Evolutionary conservation across 2,888 invertebrate genomes (phyloP).

Genomic region (Caenorhabditis becei): DNA sequence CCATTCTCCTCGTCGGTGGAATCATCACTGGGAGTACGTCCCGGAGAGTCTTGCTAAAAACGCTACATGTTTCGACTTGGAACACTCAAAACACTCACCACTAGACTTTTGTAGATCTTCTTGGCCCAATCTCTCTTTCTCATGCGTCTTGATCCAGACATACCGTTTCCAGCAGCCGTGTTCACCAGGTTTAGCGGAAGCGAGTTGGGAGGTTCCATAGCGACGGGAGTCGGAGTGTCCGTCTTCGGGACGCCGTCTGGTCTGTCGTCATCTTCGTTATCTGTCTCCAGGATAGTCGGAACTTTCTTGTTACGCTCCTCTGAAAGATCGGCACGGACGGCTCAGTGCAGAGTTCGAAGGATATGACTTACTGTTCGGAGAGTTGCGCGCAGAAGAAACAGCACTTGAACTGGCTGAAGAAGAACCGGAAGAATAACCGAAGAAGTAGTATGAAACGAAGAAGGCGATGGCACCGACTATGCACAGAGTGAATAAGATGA

Average conservation of each 20-base stretch:
- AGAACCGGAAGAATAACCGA: conserved; percentile 50
- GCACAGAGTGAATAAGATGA: conserved; percentile 59
- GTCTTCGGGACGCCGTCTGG: conserved; percentile 5
- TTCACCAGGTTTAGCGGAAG: conserved; percentile 27
- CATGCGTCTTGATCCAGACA: conserved; percentile 60
- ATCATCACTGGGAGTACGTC: conserved; percentile 62
- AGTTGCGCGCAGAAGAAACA: conserved; percentile 28
- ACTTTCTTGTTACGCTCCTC: conserved; percentile 62
- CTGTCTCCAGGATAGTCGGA: conserved; percentile 66
- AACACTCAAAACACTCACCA: conserved; percentile 54
- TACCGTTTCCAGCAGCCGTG: conserved; percentile 18
- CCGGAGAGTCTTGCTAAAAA: conserved; percentile 57
- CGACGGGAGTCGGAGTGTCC: conserved; percentile 23
- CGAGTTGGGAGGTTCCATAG: conserved; percentile 31
- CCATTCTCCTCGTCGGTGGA: conserved; percentile 60
- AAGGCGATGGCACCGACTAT: conserved; percentile 65
- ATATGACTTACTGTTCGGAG: conserved; percentile 56
- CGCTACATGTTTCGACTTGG: neutral
- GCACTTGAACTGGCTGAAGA: conserved; percentile 44
- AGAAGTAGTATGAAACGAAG: conserved; percentile 70
- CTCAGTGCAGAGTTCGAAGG: neutral
- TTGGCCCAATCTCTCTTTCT: conserved; percentile 74
- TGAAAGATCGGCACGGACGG: conserved; percentile 17
- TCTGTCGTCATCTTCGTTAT: conserved; percentile 59
- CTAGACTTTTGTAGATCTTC: conserved; percentile 72